A percentile compares a stretch with the other conserved stretches of the same genome.
These are phyloP conservation scores for Oscheius onirici DNA, from an alignment of 2,888 invertebrate species.

Conservation along the genomic window DNA sequence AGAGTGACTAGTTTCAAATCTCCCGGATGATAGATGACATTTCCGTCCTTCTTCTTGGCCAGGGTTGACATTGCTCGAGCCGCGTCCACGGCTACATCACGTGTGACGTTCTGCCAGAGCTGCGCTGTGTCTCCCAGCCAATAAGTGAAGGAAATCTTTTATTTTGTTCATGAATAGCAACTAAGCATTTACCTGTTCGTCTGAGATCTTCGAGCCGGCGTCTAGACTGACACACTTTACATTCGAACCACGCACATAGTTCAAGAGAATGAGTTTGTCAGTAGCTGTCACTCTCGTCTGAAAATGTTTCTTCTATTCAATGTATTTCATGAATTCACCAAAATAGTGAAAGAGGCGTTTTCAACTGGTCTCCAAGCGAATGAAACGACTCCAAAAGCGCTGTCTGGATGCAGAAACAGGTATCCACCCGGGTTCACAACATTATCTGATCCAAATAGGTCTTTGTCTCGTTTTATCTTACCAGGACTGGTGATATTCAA, in stretches of 20 bases:
- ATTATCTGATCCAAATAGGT: conserved; percentile 38
- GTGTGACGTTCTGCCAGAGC: conserved; percentile 48
- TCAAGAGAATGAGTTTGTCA: conserved; percentile 50
- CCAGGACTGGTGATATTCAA: conserved; percentile 51
- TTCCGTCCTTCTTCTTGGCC: conserved; percentile 40
- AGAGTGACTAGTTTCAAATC: conserved; percentile 52
- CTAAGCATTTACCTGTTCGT: conserved; percentile 12
- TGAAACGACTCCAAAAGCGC: conserved; percentile 45
- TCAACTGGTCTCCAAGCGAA: conserved; percentile 52
- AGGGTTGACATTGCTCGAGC: conserved; percentile 55
- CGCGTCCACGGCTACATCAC: conserved; percentile 61
- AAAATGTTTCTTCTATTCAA: neutral
- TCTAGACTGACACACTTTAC: conserved; percentile 4
- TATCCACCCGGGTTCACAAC: conserved; percentile 54
- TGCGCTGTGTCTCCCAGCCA: conserved; percentile 39
- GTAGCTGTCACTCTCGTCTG: conserved; percentile 40
- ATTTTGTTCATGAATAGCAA: neutral
- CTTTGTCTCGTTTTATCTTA: too few species aligned
- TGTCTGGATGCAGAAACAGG: conserved; percentile 45
- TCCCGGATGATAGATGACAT: conserved; percentile 43
- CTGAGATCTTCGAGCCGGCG: neutral
- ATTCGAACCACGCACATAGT: conserved; percentile 49
- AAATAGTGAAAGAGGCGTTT: conserved; percentile 57
- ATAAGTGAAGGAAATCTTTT: conserved; percentile 53
- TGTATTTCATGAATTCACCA: conserved; percentile 21